Base-by-base conservation (phyloP, 2,113 vertebrate genomes). In the Sinocyclocheilus rhinocerous region DNA sequence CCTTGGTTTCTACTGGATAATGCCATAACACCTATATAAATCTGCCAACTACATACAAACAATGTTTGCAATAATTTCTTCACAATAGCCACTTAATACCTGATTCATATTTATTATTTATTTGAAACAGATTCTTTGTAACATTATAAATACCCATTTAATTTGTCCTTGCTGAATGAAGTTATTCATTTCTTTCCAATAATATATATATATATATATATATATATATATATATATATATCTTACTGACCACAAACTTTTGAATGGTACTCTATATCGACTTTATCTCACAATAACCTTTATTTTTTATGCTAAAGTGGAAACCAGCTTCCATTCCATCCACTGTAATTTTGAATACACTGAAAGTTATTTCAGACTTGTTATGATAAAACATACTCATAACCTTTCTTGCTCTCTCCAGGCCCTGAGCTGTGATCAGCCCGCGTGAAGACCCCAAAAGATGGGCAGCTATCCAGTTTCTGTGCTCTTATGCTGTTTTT, bases 401-500 rank as follows among this genome's bases (percentile, higher is more conserved):
- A 42, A 42, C 39, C 39, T 42, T 42, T 42, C 90, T 4, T 45
- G 15, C 84, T 93, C 90, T 91, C 91, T 92, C 73, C 88, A 94
- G 94, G 90, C 92, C 89, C 85, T 93, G 92, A 91, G 90, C 72
- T 83, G 89, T 57, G 76, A 90, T 88, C 89, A 85, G 89, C 48
- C 42, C 80, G 9, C 9, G 80, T 90, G 83, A 88, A 90, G 90
- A 91, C 90, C 72, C 86, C 85, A 89, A 93, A 91, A 88, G 90
- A 96, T 96, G 95, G 95, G 91, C 90, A 87, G 84, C 78, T 85
- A 94, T 90, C 92, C 93, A 93, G 89, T 92, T 89, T 89, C 92
- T 89, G 91, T 94, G 90, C 93, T 96, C 88, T 92, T 96, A 88
- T 95, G 94, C 91, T 90, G 94, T 95, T 91, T 94, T 95, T 90